These are phyloP conservation scores for Stomatorhinus ivindoensis DNA, from an alignment of 2,113 vertebrate genomes.

Conservation along the genomic window DNA sequence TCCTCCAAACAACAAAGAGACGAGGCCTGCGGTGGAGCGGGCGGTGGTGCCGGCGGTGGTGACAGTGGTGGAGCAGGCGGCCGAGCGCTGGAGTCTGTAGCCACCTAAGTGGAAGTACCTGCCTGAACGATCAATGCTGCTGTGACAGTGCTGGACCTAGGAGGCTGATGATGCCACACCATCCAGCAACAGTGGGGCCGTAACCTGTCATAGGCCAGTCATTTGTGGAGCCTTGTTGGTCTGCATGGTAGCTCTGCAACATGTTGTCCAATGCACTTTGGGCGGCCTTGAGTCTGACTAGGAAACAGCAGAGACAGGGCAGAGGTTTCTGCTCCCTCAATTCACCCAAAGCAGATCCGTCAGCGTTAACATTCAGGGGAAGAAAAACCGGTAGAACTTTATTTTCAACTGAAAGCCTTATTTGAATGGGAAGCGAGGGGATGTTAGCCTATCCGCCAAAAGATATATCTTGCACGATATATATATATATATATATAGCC, in stretches of 20 bases:
- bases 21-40: background rate
- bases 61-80: background rate
- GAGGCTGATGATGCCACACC: too few species aligned
- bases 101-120: slow-evolving; percentile 30
- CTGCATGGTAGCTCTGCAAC: background rate
- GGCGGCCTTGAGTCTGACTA: background rate
- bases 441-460: slow-evolving; percentile 47
- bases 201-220: background rate
- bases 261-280: background rate
- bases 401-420: slow-evolving; percentile 24
- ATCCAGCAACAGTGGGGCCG: background rate
- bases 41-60: background rate
- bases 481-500: slow-evolving; percentile 57
- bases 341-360: slow-evolving; percentile 32
- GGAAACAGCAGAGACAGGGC: slow-evolving; percentile 38
- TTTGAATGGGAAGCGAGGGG: slow-evolving; percentile 27
- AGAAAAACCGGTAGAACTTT: slow-evolving; percentile 33
- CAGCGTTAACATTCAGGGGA: slow-evolving; percentile 29
- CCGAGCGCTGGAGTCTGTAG: slow-evolving; percentile 10
- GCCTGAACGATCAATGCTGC: background rate
- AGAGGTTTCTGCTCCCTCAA: slow-evolving; percentile 41
- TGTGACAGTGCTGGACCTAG: too few species aligned
- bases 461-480: slow-evolving; percentile 50
- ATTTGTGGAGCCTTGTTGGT: background rate
- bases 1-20: slow-evolving; percentile 37